A percentile compares a stretch with the other conserved stretches of the same genome.
phyloP scores from a whole-genome alignment of 2,797 vertebrate genomes.

The Poecilia wingei region DNA sequence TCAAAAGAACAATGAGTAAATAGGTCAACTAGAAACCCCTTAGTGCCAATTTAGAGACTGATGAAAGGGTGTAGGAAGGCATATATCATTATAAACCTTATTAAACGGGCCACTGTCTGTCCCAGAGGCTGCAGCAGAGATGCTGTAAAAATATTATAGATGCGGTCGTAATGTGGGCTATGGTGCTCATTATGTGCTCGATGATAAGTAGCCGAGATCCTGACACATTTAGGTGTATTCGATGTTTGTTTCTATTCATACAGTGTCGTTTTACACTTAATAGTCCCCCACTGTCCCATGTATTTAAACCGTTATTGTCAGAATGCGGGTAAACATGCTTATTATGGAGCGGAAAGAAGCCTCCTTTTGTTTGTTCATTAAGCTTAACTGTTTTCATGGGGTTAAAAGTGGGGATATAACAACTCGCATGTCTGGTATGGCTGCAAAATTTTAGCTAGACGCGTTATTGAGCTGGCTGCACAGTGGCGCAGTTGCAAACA shows the following conservation, averaged over 20 bases:
- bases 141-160: constrained; percentile 67
- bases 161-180: constrained; percentile 56
- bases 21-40: constrained; percentile 75
- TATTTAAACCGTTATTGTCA: constrained; percentile 38
- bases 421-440: neutral
- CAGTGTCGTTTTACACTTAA: constrained; percentile 48
- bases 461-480: neutral
- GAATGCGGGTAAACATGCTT: constrained; percentile 40
- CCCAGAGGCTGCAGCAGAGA: constrained; percentile 62
- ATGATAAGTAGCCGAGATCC: constrained; percentile 56
- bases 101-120: constrained; percentile 69
- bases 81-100: constrained; percentile 73
- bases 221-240: constrained; percentile 71
- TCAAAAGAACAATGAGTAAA: constrained; percentile 72
- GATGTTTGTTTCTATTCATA: constrained; percentile 54
- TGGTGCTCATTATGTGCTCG: constrained; percentile 58
- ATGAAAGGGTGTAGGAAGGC: constrained; percentile 75
- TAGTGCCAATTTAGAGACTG: constrained; percentile 75
- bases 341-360: constrained; percentile 6
- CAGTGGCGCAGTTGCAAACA: too few species aligned
- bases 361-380: neutral
- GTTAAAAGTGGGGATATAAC: constrained; percentile 3
- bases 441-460: neutral
- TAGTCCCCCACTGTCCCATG: constrained; percentile 36
- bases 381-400: constrained; percentile 11